Base-by-base conservation (phyloP, 2,888 invertebrate genomes). In the Syrphus vitripennis region DNA sequence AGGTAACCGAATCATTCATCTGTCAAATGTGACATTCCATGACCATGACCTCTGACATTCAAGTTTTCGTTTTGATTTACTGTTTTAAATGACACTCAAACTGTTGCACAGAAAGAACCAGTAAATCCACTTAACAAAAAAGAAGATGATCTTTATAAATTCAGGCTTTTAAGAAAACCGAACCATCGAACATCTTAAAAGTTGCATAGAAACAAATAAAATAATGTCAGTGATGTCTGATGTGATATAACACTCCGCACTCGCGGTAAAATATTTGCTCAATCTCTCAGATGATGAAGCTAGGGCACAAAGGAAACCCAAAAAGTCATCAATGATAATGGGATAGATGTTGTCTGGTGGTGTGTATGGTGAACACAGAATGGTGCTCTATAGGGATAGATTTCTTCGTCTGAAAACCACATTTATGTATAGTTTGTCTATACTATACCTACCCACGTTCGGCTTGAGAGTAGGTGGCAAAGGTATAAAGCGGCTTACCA, bases 21-120 rank as follows among this genome's bases (percentile, higher is more conserved):
- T 83, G 63, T 75, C 67, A 80, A 70, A 37, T 31, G 34, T 71
- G 75, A 70, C 79, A 65, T 14, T 9, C 14, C 19, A 42, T 71
- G 75, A 65, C 79, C 50, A 31, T 70, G 75, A 83, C 50, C 61
- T 67, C 59, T 76, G 67, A 72, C 81, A 72, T 53, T 72, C 57
- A 21, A 42, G 67, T 37, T 57, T 29, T 14, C 16, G 3, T 40
- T 19, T 53, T 45, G 12, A 34, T 48, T 14, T 14, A 3, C 7
- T 21, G 4, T 48, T 67, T 29, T 19, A 19, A 12, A 48, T 50
- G 42, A 19, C 19, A 55, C 9, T 34, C 19, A 21, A n/a, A n/a
- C n/a, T n/a, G n/a, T 3, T 42, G 31, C n/a, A 10, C 14, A 40
- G 42, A 61, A 50, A n/a, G 14, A 63, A 55, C 29, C 26, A n/a